Percentiles rank a stretch among this genome's conserved stretches.
Evolutionary conservation across 2,888 invertebrate genomes (phyloP).

Genomic region (Tetragonula carbonaria): DNA sequence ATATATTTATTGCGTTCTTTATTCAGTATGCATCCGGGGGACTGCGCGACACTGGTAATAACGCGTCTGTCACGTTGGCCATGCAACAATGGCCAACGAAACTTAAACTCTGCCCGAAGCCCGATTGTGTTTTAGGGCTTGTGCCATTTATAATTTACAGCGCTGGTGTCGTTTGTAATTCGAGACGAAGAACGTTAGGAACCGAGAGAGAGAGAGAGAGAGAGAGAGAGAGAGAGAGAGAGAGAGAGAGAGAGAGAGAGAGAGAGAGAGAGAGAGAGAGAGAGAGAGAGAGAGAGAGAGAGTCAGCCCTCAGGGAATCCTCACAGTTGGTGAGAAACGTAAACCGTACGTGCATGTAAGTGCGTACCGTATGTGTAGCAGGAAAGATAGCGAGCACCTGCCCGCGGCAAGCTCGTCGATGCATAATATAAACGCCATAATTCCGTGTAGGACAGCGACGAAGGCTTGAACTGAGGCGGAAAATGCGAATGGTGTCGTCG

Average conservation of each 20-base stretch:
- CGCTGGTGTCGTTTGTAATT: too few relatives aligned
- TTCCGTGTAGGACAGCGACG: conserved; percentile 19
- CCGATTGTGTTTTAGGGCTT: background rate
- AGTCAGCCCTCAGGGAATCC: background rate
- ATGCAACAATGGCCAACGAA: conserved; percentile 49
- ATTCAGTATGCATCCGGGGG: conserved; percentile 57
- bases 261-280: too few relatives aligned
- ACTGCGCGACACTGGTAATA: conserved; percentile 53
- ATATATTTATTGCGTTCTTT: conserved; percentile 46
- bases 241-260: too few relatives aligned
- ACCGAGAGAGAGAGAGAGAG: too few relatives aligned
- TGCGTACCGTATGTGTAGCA: background rate
- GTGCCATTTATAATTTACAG: too few relatives aligned
- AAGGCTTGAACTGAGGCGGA: background rate
- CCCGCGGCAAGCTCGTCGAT: conserved; percentile 18
- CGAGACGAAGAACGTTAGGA: too few relatives aligned
- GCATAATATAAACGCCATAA: conserved; percentile 37
- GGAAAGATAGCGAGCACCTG: conserved; percentile 37
- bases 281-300: background rate
- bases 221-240: too few relatives aligned
- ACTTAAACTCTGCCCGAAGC: conserved; percentile 39
- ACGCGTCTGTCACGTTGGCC: conserved; percentile 52
- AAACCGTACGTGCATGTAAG: background rate
- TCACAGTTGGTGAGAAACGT: conserved; percentile 24
- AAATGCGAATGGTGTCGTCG: conserved; percentile 1